A percentile compares a stretch with the other conserved stretches of the same genome.
Evolutionary conservation across 2,113 vertebrate species (phyloP).

Genomic region (Channa argus): DNA sequence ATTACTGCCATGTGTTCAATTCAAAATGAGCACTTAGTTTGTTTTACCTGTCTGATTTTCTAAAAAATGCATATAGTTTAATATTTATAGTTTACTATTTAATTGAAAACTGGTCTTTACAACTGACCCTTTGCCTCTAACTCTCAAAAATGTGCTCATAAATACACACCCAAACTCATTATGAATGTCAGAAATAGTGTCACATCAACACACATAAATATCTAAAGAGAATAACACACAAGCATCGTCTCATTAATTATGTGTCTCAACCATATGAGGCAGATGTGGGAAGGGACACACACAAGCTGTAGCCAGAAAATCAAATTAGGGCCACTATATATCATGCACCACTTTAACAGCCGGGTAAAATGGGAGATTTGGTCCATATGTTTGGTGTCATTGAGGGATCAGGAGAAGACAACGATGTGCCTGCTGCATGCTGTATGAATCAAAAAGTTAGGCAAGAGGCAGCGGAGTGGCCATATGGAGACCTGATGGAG

Average conservation of each 20-base stretch:
- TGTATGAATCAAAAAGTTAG: slow-evolving; percentile 68
- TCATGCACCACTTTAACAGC: slow-evolving; percentile 70
- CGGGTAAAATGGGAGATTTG: slow-evolving; percentile 70
- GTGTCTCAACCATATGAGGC: slow-evolving; percentile 47
- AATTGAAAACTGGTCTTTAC: slow-evolving; percentile 8
- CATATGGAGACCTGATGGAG: slow-evolving; percentile 69
- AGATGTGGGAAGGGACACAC: slow-evolving; percentile 70
- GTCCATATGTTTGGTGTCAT: slow-evolving; percentile 81
- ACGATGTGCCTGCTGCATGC: slow-evolving; percentile 54
- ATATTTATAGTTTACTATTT: slow-evolving; percentile 11
- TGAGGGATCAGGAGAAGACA: slow-evolving; percentile 68
- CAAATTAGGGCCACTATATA: slow-evolving; percentile 77
- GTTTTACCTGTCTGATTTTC: slow-evolving; percentile 22
- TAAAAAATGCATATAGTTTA: background rate
- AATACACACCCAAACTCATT: slow-evolving; percentile 18
- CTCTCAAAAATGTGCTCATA: slow-evolving; percentile 11
- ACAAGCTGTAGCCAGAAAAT: slow-evolving; percentile 76
- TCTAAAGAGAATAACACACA: slow-evolving; percentile 14
- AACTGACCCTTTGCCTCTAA: background rate
- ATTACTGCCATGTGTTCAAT: slow-evolving; percentile 62
- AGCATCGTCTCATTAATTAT: slow-evolving; percentile 52
- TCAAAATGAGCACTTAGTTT: slow-evolving; percentile 4
- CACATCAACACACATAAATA: slow-evolving; percentile 37
- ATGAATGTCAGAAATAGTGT: slow-evolving; percentile 34
- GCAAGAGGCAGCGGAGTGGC: slow-evolving; percentile 42